Evolutionary conservation across 2,113 vertebrate genomes (phyloP), one percentile per base, ranked within the genome.

Genomic region (Rhipidura dahli): DNA sequence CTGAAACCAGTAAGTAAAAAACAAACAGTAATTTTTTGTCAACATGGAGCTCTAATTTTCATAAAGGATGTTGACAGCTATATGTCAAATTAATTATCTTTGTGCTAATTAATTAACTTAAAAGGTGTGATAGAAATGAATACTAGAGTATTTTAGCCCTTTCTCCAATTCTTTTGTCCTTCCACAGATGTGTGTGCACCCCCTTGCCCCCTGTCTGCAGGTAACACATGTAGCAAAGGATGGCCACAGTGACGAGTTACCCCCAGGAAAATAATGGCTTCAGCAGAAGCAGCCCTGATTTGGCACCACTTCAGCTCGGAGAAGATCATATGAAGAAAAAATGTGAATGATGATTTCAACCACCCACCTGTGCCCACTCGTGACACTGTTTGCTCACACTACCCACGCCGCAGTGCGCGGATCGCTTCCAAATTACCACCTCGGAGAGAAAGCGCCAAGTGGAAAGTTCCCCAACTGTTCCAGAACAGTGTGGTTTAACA

Each of bases 361-460:
- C 93, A 86, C 92, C 92, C 85, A 95, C 94, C 68, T 2, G 1
- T 93, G 90, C 88, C 90, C 83, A 88, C 86, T 96, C 26, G 60
- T 93, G 90, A 88, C 96, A 93, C 88, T 93, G 88, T 93, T 93
- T 96, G 88, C 95, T 96, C 85, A 92, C 95, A 93, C 88, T 83
- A 87, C 93, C 92, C 86, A 94, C 92, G 27, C 49, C 0, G 1
- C 73, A 45, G 60, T 7, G 81, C 13, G 20, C 19, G 2, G 77
- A 69, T 69, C 6, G 5, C 37, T 78, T 92, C 94, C 83, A 94
- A 81, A 87, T 92, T 87, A 66, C 92, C 94, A 83, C 83, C 88
- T 59, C 92, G 26, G 78, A 77, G 71, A 70, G 57, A 87, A 63
- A 70, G 49, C 75, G 23, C 54, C 6, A 31, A 86, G 82, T 56